Conservation (phyloP, 2,113 vertebrate species). For the Calidris pugnax region DNA sequence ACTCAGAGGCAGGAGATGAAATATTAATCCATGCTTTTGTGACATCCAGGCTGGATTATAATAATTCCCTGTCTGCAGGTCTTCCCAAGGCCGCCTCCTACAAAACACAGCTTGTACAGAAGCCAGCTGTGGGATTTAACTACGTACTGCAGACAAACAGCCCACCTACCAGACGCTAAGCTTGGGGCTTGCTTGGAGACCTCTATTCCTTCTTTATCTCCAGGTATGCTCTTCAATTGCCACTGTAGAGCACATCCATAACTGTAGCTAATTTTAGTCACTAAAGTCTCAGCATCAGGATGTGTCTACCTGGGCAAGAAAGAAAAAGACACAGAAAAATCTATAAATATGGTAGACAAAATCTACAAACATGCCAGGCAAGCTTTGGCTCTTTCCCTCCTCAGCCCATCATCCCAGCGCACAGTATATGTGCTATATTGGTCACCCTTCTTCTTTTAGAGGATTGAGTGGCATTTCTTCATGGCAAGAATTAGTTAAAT, state of each 20-base stretch:
- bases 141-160: neutral
- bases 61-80: constrained; percentile 29
- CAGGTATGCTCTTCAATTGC: neutral
- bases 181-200: neutral
- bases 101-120: neutral
- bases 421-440: neutral
- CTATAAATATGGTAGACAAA: neutral
- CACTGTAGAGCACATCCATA: neutral
- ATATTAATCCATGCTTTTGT: constrained; percentile 42
- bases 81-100: neutral
- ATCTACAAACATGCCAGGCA: neutral
- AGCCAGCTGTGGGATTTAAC: neutral
- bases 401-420: neutral
- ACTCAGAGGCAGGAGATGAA: constrained; percentile 36
- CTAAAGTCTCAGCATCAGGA: neutral
- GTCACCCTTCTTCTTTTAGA: neutral
- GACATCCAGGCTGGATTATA: constrained; percentile 43
- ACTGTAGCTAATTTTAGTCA: neutral
- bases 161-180: neutral
- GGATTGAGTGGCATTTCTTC: neutral
- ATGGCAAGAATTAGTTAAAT: neutral
- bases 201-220: neutral
- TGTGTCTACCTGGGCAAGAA: neutral
- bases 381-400: neutral
- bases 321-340: neutral